Conservation (phyloP, 2,888 invertebrate species). For the Adela reaumurella region DNA sequence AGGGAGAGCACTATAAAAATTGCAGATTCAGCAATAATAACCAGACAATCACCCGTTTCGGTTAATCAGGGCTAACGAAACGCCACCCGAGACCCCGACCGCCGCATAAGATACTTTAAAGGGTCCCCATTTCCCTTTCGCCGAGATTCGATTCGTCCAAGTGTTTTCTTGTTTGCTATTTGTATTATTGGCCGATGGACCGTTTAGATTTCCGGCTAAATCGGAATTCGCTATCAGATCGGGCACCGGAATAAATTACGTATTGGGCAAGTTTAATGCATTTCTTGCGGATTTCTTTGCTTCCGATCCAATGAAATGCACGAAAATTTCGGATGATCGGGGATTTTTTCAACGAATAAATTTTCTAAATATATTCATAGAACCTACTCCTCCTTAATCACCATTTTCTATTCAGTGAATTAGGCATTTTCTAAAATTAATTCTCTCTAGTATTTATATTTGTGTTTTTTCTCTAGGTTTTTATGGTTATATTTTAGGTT, state of each 20-base stretch:
- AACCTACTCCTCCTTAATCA: too few species aligned
- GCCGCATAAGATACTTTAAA: slow-evolving; percentile 8
- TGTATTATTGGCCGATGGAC: slow-evolving; percentile 13
- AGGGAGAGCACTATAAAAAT: too few species aligned
- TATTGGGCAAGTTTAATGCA: background rate
- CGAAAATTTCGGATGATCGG: too few species aligned
- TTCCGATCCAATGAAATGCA: background rate
- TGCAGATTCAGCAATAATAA: too few species aligned
- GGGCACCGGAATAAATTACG: background rate
- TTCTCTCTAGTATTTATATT: too few species aligned
- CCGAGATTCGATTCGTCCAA: slow-evolving; percentile 5
- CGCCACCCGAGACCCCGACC: slow-evolving; percentile 6
- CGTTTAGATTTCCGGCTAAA: slow-evolving; percentile 9
- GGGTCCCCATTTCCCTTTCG: slow-evolving; percentile 2
- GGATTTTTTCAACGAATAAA: too few species aligned
- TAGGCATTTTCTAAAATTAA: too few species aligned
- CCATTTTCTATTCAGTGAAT: too few species aligned
- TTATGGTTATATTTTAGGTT: too few species aligned
- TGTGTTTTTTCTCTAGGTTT: too few species aligned
- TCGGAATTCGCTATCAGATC: background rate
- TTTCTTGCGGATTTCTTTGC: background rate
- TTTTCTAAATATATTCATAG: too few species aligned
- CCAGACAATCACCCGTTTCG: slow-evolving; percentile 7
- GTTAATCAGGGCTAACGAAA: slow-evolving; percentile 4
- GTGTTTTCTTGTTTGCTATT: slow-evolving; percentile 11